Percentiles rank a stretch among this genome's conserved stretches.
phyloP scores from a whole-genome alignment of 2,113 vertebrate genomes.

The Himantopus leucocephalus region DNA sequence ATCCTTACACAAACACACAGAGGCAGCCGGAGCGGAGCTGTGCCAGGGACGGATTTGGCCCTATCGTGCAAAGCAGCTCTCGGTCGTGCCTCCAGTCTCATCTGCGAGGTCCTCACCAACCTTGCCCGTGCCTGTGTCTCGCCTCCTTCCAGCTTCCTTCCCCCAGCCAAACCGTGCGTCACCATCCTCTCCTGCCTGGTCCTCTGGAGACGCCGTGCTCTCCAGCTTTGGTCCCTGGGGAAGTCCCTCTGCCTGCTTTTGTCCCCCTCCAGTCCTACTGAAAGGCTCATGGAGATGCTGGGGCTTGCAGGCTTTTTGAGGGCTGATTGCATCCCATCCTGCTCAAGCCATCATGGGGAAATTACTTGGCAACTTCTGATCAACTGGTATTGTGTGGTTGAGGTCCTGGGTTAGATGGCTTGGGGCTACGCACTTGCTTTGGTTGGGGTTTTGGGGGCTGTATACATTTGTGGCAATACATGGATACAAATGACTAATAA shows the following conservation, averaged over 20 bases:
- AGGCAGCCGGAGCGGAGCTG: background rate
- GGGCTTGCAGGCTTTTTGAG: background rate
- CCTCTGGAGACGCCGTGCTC: background rate
- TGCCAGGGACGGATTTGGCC: conserved; percentile 49
- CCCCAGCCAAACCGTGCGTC: background rate
- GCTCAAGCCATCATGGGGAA: rapidly evolving
- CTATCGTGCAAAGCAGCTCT: conserved; percentile 4
- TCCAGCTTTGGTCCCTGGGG: background rate
- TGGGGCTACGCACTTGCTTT: background rate
- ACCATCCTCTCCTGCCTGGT: background rate
- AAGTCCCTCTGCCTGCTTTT: background rate
- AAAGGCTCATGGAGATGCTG: background rate
- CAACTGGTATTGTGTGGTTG: rapidly evolving
- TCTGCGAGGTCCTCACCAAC: background rate
- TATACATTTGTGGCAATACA: background rate
- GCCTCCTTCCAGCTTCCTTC: background rate
- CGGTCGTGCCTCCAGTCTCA: background rate
- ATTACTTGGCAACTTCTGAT: background rate
- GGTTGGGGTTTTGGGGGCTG: background rate
- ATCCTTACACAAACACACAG: conserved; percentile 23
- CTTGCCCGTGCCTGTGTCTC: background rate
- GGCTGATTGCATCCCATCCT: background rate
- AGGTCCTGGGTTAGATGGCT: background rate
- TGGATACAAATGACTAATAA: conserved; percentile 52
- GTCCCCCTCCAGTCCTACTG: background rate